phyloP scores from a whole-genome alignment of 2,888 invertebrate species.

The Spialia ferax region DNA sequence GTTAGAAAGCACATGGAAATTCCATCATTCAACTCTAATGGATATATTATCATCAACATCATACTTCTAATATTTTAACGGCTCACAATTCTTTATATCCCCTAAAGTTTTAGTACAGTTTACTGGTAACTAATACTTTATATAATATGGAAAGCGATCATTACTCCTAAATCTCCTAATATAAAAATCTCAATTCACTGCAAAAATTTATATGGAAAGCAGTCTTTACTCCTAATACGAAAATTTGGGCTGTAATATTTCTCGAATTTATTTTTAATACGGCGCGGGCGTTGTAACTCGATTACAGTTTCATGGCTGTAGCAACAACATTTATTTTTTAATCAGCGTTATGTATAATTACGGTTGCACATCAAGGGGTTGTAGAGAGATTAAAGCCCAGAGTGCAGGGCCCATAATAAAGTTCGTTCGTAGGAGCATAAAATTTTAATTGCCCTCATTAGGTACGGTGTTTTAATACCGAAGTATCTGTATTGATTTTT shows the following conservation, averaged over 20 bases:
- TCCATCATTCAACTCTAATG: too few species aligned
- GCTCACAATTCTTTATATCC: too few species aligned
- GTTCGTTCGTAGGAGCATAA: slow-evolving; percentile 31
- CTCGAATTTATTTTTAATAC: not conserved
- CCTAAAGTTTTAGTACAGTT: too few species aligned
- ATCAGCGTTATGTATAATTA: slow-evolving; percentile 24
- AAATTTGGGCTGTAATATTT: not conserved
- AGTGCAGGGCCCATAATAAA: slow-evolving; percentile 34
- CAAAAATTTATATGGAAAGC: too few species aligned
- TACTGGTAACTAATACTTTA: too few species aligned
- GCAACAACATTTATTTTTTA: slow-evolving; percentile 10
- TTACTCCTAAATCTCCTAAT: too few species aligned
- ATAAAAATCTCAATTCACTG: too few species aligned
- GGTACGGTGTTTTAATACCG: slow-evolving; percentile 23
- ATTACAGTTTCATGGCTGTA: not conserved
- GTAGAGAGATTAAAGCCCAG: slow-evolving; percentile 14
- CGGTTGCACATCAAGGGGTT: slow-evolving; percentile 28
- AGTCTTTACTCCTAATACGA: too few species aligned
- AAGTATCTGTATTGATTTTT: slow-evolving; percentile 30
- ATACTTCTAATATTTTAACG: too few species aligned
- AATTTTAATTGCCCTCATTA: slow-evolving; percentile 38
- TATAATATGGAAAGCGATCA: too few species aligned
- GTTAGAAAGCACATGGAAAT: too few species aligned
- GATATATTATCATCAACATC: too few species aligned
- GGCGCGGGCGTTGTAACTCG: not conserved